phyloP scores from a whole-genome alignment of 2,797 vertebrate genomes.

The Peromyscus eremicus region DNA sequence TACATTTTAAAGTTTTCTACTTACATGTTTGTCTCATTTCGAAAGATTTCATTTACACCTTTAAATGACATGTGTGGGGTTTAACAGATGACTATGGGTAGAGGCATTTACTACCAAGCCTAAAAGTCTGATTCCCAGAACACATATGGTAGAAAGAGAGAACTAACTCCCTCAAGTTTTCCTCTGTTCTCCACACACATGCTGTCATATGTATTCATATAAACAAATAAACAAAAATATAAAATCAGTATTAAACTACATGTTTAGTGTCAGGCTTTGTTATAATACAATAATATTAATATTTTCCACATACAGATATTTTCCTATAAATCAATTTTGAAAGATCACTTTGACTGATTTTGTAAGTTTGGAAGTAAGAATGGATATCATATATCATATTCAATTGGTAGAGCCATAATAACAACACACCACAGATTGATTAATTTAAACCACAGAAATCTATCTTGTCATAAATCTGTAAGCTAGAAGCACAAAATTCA shows the following conservation, averaged over 20 bases:
- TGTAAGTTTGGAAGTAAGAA: not conserved
- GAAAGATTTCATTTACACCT: not conserved
- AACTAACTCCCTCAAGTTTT: not conserved
- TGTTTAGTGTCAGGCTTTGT: not conserved
- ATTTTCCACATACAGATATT: not conserved
- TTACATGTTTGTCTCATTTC: not conserved
- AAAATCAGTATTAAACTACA: not conserved
- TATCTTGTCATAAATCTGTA: not conserved
- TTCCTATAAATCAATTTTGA: not conserved
- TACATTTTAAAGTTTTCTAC: not conserved
- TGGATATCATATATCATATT: not conserved
- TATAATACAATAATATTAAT: not conserved
- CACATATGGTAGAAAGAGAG: not conserved
- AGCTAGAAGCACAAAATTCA: not conserved
- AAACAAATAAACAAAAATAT: not conserved
- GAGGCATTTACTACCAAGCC: not conserved
- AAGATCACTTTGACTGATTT: not conserved
- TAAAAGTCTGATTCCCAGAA: not conserved
- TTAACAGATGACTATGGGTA: not conserved
- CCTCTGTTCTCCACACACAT: too few relatives aligned
- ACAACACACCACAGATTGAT: not conserved
- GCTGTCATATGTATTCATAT: not conserved
- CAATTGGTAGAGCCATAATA: not conserved
- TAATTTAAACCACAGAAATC: not conserved
- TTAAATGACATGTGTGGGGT: not conserved